Conservation (phyloP, 1,140 invertebrate genomes). For the Probaryconus sp. region DNA sequence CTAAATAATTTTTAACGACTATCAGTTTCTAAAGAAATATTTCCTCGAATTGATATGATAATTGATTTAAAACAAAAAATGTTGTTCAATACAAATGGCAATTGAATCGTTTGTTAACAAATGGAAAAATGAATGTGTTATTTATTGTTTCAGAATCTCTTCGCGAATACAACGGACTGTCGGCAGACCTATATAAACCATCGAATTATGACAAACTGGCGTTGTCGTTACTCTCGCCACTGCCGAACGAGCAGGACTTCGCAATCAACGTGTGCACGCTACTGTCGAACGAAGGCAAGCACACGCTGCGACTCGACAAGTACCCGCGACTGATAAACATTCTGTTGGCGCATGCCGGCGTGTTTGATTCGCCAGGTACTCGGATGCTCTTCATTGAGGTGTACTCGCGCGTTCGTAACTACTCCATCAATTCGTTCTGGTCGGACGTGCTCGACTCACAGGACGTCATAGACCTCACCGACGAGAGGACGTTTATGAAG, state of each 20-base stretch:
- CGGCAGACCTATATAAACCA: constrained; percentile 84
- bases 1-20: too few species aligned
- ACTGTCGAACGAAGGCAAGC: constrained; percentile 94
- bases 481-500: constrained; percentile 82
- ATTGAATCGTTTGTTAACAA: too few species aligned
- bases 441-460: constrained; percentile 81
- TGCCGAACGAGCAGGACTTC: constrained; percentile 99
- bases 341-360: constrained; percentile 94
- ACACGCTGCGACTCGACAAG: constrained; percentile 89
- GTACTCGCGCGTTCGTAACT: constrained; percentile 84
- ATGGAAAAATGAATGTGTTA: too few species aligned
- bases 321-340: constrained; percentile 92
- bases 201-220: constrained; percentile 93
- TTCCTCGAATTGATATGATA: too few species aligned
- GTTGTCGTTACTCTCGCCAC: constrained; percentile 92
- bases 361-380: constrained; percentile 86
- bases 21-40: too few species aligned
- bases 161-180: constrained; percentile 83
- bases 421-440: constrained; percentile 88
- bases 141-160: constrained; percentile 80
- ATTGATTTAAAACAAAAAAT: too few species aligned
- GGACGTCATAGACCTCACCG: constrained; percentile 84
- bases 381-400: constrained; percentile 86
- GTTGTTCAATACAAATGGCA: too few species aligned
- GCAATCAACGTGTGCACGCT: constrained; percentile 98